Percentiles rank a stretch among this genome's conserved stretches.
Conservation (phyloP, 2,888 invertebrate genomes). For the Callinectes sapidus region DNA sequence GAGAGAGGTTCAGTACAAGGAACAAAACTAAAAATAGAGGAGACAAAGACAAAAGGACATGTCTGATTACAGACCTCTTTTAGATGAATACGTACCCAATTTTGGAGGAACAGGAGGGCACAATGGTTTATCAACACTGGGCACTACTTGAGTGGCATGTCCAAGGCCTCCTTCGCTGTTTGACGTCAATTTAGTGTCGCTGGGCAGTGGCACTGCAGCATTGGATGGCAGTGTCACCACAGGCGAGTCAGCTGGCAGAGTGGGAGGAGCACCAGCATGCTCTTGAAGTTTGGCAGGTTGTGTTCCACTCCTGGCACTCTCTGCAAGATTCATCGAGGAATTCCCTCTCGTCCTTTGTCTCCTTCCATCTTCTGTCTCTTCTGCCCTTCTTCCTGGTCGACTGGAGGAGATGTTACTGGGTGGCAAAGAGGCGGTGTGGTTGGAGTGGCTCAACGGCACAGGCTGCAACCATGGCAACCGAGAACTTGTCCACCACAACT, state of each 20-base stretch:
- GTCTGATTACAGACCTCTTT: background rate
- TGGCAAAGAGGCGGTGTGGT: conserved; percentile 7
- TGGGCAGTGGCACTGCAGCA: background rate
- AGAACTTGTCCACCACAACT: conserved; percentile 55
- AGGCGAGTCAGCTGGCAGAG: background rate
- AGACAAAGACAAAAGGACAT: background rate
- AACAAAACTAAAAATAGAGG: background rate
- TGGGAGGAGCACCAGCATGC: background rate
- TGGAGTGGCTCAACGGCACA: conserved; percentile 12
- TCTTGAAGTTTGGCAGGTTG: background rate
- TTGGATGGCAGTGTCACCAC: background rate
- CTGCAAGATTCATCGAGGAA: background rate
- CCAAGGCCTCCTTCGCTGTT: background rate
- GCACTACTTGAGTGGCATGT: background rate
- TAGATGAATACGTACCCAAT: conserved; percentile 79
- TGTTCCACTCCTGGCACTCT: background rate
- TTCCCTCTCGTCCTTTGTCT: background rate
- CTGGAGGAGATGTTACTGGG: background rate
- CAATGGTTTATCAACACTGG: conserved; percentile 74
- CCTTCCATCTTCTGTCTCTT: background rate
- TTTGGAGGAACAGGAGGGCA: conserved; percentile 82
- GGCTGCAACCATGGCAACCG: conserved; percentile 49
- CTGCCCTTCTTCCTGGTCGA: background rate
- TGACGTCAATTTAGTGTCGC: background rate
- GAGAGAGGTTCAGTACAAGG: background rate